These are phyloP conservation scores for Drosophila cyrtoloma DNA, from an alignment of 2,888 invertebrate genomes.

Conservation along the genomic window DNA sequence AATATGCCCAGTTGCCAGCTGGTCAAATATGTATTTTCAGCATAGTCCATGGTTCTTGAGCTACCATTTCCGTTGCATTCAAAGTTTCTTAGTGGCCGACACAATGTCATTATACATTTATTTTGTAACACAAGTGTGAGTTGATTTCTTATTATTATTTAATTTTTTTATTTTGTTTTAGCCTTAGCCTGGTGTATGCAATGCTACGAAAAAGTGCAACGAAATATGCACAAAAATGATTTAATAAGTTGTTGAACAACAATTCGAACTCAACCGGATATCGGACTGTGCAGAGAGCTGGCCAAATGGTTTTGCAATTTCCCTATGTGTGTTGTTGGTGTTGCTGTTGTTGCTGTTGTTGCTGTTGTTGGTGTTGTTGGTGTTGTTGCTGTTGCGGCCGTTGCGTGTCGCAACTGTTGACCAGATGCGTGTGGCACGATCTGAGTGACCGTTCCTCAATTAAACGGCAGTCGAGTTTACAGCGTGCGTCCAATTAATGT, in stretches of 20 bases:
- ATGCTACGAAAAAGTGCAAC: slow-evolving; percentile 29
- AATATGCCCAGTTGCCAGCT: not conserved
- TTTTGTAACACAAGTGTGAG: slow-evolving; percentile 1
- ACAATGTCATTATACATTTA: slow-evolving; percentile 21
- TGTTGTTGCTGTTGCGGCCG: not conserved
- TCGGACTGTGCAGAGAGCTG: slow-evolving; percentile 48
- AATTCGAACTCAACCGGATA: slow-evolving; percentile 62
- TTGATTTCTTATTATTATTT: not conserved
- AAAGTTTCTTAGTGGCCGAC: slow-evolving; percentile 19
- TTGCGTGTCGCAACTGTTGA: slow-evolving; percentile 50
- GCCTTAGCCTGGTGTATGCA: slow-evolving; percentile 7
- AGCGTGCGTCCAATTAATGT: slow-evolving; percentile 57
- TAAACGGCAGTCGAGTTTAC: slow-evolving; percentile 49
- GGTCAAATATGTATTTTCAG: not conserved
- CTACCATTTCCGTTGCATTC: slow-evolving; percentile 26
- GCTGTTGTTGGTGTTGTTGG: not conserved
- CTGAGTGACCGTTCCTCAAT: slow-evolving; percentile 42
- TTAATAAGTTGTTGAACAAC: slow-evolving; percentile 66
- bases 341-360: not conserved
- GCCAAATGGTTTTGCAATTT: slow-evolving; percentile 64
- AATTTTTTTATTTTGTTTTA: not conserved
- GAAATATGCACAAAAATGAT: slow-evolving; percentile 60
- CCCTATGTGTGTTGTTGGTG: slow-evolving; percentile 48
- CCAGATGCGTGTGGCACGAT: slow-evolving; percentile 65
- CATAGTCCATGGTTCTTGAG: not conserved